Base-by-base conservation (phyloP, 2,888 invertebrate genomes). In the Dynastes tityus region DNA sequence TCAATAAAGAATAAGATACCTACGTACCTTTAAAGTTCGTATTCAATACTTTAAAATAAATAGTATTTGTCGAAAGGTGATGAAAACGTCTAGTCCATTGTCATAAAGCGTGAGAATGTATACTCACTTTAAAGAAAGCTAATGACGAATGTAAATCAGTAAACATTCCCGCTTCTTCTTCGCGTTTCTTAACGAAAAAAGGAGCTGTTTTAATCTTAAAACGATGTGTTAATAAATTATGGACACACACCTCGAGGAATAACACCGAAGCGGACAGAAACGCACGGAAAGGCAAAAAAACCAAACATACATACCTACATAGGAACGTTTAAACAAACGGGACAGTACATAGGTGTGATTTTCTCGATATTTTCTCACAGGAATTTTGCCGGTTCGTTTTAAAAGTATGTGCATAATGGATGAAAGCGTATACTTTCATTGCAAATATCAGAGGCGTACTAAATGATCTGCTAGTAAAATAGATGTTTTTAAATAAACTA, bases 161-260 rank as follows among this genome's bases (percentile, higher is more conserved):
- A 74, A 74, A 74, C 40, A 74, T 74, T 74, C 40, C 45, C 45
- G 73, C 61, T 63, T 63, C 22, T 74, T 74, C 73, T 74, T 63
- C 63, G 45, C 63, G 61, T 49, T 49, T 74, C 73, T 63, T 61
- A 40, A 61, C 73, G 63, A 58, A 74, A 74, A 61, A 74, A 63
- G 68, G 9, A 68, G 27, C 68, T 74, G 32, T 74, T 74, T 74
- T 74, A 74, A 74, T 74, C 45, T 74, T 74, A 74, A 74, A 63
- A 74, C 73, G 73, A 61, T 61, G 73, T 74, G 73, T 74, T 74
- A 74, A 74, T 74, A 74, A 74, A 74, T 74, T 74, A 74, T 61
- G 27, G 61, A 74, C 73, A 74, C 51, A 68, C 63, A 61, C 45
- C 63, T 74, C 73, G 27, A n/a, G 27, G 32, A 40, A 22, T 74